A percentile compares a stretch with the other conserved stretches of the same genome.
Evolutionary conservation across 2,113 vertebrate species (phyloP).

Genomic region (Cavia aperea): DNA sequence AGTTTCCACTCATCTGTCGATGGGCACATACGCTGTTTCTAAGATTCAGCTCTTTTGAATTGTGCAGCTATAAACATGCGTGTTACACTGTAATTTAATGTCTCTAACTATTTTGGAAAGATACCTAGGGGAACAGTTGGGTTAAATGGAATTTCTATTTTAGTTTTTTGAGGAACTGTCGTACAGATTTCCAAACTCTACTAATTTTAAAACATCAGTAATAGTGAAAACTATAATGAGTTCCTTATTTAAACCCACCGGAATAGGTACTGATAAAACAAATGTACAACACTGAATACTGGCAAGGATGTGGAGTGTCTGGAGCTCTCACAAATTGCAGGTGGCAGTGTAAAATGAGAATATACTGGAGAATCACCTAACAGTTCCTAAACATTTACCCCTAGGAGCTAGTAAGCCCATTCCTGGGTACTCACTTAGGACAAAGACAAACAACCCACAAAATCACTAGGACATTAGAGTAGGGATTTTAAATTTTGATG

Average conservation of each 20-base stretch:
- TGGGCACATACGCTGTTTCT: neutral
- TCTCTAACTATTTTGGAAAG: neutral
- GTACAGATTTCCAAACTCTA: neutral
- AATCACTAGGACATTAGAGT: neutral
- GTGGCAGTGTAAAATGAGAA: neutral
- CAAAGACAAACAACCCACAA: slow-evolving; percentile 18
- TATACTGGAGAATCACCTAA: neutral
- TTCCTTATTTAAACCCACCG: neutral
- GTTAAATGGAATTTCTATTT: neutral
- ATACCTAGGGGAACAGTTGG: neutral
- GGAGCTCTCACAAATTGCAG: neutral
- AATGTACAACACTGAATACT: neutral
- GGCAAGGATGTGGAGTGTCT: neutral
- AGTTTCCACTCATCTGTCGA: neutral
- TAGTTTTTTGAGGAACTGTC: neutral
- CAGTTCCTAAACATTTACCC: neutral
- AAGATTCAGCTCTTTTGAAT: neutral
- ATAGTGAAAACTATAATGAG: slow-evolving; percentile 6
- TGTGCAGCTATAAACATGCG: neutral
- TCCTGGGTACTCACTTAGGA: neutral
- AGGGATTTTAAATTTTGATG: neutral
- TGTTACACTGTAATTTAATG: neutral
- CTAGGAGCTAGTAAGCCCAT: neutral
- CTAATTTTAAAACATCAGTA: neutral
- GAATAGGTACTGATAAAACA: neutral